These are phyloP conservation scores for Drosophila ustulata DNA, from an alignment of 2,888 invertebrate species.

Conservation along the genomic window DNA sequence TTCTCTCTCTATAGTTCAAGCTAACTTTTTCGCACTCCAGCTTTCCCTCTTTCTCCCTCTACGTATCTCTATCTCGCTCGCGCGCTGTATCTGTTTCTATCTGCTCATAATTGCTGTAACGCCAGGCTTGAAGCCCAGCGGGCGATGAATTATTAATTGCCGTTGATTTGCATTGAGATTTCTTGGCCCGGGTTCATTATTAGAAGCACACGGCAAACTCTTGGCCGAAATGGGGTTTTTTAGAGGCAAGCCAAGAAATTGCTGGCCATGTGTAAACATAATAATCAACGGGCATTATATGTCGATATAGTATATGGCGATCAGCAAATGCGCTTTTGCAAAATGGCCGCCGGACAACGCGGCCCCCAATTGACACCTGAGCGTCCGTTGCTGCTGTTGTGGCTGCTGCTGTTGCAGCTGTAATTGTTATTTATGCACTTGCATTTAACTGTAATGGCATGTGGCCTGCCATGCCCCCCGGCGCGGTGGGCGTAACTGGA, in stretches of 20 bases:
- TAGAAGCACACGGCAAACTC: constrained; percentile 27
- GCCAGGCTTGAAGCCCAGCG: constrained; percentile 66
- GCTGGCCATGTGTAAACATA: constrained; percentile 73
- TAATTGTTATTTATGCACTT: constrained; percentile 81
- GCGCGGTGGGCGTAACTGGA: constrained; percentile 68
- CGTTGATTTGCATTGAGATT: constrained; percentile 79
- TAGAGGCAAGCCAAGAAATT: constrained; percentile 35
- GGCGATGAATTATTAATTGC: constrained; percentile 79
- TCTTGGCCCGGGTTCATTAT: constrained; percentile 65
- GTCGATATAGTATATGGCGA: constrained; percentile 54
- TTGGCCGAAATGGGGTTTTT: constrained; percentile 41
- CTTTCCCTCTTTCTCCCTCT: neutral
- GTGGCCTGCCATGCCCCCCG: constrained; percentile 67
- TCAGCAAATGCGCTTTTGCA: constrained; percentile 62
- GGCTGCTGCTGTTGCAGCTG: constrained; percentile 54
- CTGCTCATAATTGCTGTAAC: constrained; percentile 67
- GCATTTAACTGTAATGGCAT: constrained; percentile 78
- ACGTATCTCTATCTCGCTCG: constrained; percentile 9
- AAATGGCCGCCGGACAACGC: constrained; percentile 74
- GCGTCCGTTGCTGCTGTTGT: constrained; percentile 38
- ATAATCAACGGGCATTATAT: constrained; percentile 74
- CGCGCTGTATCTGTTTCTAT: constrained; percentile 4
- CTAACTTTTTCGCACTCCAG: neutral
- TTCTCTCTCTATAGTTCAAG: neutral
- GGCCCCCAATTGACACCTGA: constrained; percentile 80